Conservation (phyloP, 2,888 invertebrate species). For the Cheilosia grossa region DNA sequence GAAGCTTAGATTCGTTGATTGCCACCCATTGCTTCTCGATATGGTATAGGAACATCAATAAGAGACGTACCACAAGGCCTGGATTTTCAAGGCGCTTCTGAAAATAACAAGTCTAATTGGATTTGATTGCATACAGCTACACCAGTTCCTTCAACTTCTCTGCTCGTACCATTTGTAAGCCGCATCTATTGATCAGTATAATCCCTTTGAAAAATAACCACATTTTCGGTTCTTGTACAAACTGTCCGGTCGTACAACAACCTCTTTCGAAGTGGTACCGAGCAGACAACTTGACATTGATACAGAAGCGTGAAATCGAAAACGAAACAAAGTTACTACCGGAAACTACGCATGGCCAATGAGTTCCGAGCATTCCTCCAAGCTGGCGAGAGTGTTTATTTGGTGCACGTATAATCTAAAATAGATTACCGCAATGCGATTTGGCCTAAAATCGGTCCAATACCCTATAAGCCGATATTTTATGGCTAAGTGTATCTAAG, state of each 20-base stretch:
- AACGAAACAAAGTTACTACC: conserved; percentile 37
- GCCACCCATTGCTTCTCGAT: no score
- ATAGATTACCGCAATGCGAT: conserved; percentile 32
- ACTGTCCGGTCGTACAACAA: not conserved
- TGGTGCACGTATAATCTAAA: conserved; percentile 37
- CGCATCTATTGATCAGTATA: not conserved
- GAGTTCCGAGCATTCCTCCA: conserved; percentile 42
- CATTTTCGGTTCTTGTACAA: conserved; percentile 1
- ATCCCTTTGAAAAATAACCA: conserved; percentile 31
- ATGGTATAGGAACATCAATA: no score
- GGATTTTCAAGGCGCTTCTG: no score
- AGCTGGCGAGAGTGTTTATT: conserved; percentile 30
- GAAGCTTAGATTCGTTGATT: no score
- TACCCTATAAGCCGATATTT: conserved; percentile 15
- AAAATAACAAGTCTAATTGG: not conserved
- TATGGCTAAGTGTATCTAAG: conserved; percentile 24
- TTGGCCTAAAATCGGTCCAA: conserved; percentile 21
- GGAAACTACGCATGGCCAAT: conserved; percentile 33
- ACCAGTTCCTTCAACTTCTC: conserved; percentile 1
- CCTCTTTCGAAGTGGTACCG: conserved; percentile 14
- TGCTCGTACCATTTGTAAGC: not conserved
- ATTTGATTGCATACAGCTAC: not conserved
- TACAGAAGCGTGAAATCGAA: conserved; percentile 36
- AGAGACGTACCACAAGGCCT: no score
- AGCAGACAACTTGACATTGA: conserved; percentile 44